Evolutionary conservation across 53 echinoderm and acorn worm species (phyloP).

Genomic region (Hippasteria phrygiana): DNA sequence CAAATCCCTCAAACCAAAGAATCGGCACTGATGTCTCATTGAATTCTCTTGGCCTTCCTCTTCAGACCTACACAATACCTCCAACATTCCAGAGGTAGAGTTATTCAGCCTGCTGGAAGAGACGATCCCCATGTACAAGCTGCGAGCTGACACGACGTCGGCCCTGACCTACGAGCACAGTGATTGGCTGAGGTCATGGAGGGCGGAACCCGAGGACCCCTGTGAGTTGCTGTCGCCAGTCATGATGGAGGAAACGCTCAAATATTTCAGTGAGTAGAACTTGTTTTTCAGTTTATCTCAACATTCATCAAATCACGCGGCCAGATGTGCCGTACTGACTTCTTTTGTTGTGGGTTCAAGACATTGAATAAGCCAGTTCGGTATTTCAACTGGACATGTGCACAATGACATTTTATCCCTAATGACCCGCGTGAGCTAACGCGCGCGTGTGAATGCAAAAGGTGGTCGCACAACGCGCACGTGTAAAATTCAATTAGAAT

Average conservation of each 20-base stretch:
- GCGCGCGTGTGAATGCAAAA: no score
- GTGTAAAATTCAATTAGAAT: no score
- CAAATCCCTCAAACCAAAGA: no score
- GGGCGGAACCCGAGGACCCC: conserved; percentile 75
- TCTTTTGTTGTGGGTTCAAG: no score
- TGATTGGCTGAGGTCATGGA: conserved; percentile 80
- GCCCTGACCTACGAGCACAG: conserved; percentile 85
- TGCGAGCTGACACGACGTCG: conserved; percentile 94
- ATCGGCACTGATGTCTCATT: not conserved
- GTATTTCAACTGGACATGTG: no score
- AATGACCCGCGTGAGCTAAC: no score
- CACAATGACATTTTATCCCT: no score
- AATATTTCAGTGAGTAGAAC: conserved; percentile 97
- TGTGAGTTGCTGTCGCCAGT: conserved; percentile 89
- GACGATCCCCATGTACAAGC: conserved; percentile 93
- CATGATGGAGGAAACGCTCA: conserved; percentile 96
- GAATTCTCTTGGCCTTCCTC: not conserved
- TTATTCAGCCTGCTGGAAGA: conserved; percentile 95
- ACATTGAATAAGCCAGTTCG: no score
- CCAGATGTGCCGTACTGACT: no score
- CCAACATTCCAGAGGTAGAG: conserved; percentile 98
- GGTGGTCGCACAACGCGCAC: no score
- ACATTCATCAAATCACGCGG: not conserved
- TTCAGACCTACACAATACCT: conserved; percentile 89
- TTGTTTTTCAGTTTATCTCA: not conserved